phyloP scores from a whole-genome alignment of 2,888 invertebrate genomes.

The Mesoligia furuncula region DNA sequence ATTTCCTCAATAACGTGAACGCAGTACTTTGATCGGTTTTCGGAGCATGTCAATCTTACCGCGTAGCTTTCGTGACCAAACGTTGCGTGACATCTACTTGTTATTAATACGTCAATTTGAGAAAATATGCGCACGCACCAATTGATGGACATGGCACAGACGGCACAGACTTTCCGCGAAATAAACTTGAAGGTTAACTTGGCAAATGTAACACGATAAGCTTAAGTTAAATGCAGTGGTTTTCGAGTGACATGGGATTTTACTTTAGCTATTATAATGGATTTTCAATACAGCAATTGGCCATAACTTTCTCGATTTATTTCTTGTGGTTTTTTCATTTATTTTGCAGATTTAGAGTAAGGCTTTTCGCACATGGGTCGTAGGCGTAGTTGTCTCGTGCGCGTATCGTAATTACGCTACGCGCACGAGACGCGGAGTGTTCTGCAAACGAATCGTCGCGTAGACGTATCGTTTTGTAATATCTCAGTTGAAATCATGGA shows the following conservation, averaged over 20 bases:
- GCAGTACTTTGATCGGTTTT: constrained; percentile 55
- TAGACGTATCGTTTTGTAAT: too few species aligned
- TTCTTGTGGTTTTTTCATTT: neutral
- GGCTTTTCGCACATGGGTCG: too few species aligned
- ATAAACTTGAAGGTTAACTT: constrained; percentile 41
- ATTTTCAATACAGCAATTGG: neutral
- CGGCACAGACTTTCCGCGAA: constrained; percentile 9
- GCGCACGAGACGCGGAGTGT: too few species aligned
- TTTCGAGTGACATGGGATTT: constrained; percentile 14
- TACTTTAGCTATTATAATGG: neutral
- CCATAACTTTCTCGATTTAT: neutral
- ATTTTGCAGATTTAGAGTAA: neutral
- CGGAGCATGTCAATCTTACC: constrained; percentile 48
- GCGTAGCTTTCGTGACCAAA: constrained; percentile 55
- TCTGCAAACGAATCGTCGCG: too few species aligned
- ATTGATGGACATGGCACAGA: constrained; percentile 22
- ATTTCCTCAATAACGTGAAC: constrained; percentile 57
- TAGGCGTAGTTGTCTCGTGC: too few species aligned
- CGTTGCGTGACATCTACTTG: constrained; percentile 59
- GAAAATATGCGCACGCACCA: constrained; percentile 57
- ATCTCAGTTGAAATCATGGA: too few species aligned
- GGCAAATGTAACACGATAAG: constrained; percentile 15
- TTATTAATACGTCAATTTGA: constrained; percentile 59
- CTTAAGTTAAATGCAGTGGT: neutral
- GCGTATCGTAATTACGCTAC: too few species aligned